Percentiles rank a stretch among this genome's conserved stretches.
Evolutionary conservation across 1,140 invertebrate species (phyloP).

Genomic region (Tyrophagus putrescentiae): DNA sequence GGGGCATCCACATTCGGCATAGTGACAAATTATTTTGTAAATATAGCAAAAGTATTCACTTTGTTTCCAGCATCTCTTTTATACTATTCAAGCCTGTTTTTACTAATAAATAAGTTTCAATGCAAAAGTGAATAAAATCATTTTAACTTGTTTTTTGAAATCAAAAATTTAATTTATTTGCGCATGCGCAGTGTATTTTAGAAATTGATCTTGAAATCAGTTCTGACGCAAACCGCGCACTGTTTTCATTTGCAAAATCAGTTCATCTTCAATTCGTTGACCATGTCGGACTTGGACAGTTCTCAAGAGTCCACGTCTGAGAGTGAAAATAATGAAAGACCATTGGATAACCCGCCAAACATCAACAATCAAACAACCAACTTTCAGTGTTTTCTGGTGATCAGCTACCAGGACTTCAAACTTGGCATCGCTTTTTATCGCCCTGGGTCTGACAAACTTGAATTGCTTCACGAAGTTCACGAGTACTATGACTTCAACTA

Average conservation of each 20-base stretch:
- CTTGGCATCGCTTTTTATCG: conserved; percentile 2
- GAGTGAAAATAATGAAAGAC: conserved; percentile 5
- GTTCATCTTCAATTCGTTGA: neutral
- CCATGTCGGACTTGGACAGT: neutral
- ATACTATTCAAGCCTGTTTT: too few species aligned
- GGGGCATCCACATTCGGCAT: neutral
- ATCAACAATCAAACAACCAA: neutral
- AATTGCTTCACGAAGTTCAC: conserved; percentile 13
- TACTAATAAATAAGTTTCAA: too few species aligned
- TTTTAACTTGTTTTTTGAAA: too few species aligned
- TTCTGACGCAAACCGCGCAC: too few species aligned
- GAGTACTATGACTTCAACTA: conserved; percentile 12
- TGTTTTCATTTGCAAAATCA: too few species aligned
- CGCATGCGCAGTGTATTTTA: too few species aligned
- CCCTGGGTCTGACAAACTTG: neutral
- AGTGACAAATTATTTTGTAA: too few species aligned
- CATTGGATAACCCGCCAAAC: neutral
- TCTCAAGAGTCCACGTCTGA: too few species aligned
- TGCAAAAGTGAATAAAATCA: too few species aligned
- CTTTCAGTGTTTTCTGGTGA: neutral
- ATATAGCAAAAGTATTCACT: neutral
- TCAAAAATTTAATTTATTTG: too few species aligned
- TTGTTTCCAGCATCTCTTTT: neutral
- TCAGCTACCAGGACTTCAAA: conserved; percentile 11
- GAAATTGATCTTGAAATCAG: too few species aligned